phyloP scores from a whole-genome alignment of 2,113 vertebrate genomes.

The Eidolon helvum region DNA sequence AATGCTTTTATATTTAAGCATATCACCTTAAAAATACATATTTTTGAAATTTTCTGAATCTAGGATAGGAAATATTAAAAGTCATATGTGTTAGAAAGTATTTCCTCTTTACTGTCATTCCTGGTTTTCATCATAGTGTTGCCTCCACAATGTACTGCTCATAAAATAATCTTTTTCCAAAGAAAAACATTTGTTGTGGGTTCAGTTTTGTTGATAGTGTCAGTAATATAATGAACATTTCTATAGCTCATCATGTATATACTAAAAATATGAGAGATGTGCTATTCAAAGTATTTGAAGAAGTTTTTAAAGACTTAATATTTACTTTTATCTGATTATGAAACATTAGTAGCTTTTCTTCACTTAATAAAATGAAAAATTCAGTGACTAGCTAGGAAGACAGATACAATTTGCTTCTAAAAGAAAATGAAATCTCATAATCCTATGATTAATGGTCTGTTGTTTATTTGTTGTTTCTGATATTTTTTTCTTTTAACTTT shows the following conservation, averaged over 20 bases:
- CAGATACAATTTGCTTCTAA: slow-evolving; percentile 41
- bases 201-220: neutral
- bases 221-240: slow-evolving; percentile 54
- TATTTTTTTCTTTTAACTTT: neutral
- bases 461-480: neutral
- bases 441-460: slow-evolving; percentile 49
- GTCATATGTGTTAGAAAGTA: neutral
- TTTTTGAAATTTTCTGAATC: slow-evolving; percentile 41
- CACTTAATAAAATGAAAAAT: slow-evolving; percentile 64
- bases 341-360: slow-evolving; percentile 60
- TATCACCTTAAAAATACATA: neutral
- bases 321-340: slow-evolving; percentile 37
- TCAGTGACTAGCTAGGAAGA: neutral
- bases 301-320: slow-evolving; percentile 41
- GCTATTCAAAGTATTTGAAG: slow-evolving; percentile 27
- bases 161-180: slow-evolving; percentile 28
- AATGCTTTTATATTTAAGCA: neutral
- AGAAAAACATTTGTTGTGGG: slow-evolving; percentile 3
- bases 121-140: slow-evolving; percentile 32
- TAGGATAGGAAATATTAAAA: neutral
- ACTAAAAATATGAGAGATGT: slow-evolving; percentile 36
- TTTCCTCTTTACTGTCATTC: slow-evolving; percentile 47
- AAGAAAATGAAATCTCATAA: slow-evolving; percentile 50
- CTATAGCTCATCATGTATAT: neutral
- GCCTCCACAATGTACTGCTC: slow-evolving; percentile 12